phyloP scores from a whole-genome alignment of 1,140 invertebrate species.

The Hormaphis cornu region DNA sequence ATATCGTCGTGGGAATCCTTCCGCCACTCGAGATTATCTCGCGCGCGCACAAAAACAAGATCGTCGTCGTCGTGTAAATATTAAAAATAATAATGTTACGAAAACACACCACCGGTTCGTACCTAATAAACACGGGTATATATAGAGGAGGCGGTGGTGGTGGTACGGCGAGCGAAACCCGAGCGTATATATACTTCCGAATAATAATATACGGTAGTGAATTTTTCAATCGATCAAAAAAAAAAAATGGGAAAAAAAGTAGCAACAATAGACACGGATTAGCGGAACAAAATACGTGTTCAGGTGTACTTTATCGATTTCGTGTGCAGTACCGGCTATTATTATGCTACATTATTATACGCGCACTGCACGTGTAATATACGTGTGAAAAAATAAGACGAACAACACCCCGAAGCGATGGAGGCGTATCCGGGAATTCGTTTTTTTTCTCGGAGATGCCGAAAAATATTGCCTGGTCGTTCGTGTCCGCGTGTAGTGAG shows the following conservation, averaged over 20 bases:
- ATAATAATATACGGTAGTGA: background rate
- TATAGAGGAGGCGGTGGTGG: background rate
- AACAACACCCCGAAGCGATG: no score
- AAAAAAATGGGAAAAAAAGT: background rate
- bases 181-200: constrained; percentile 32
- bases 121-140: no score
- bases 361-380: no score
- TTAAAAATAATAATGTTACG: constrained; percentile 13
- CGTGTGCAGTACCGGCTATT: no score
- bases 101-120: background rate
- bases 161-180: constrained; percentile 1
- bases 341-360: no score
- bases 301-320: constrained; percentile 3
- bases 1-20: constrained; percentile 28
- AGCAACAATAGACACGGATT: background rate
- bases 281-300: background rate
- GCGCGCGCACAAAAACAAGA: constrained; percentile 24
- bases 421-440: no score
- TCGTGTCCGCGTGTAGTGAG: no score
- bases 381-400: no score
- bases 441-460: no score
- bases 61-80: constrained; percentile 31
- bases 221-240: constrained; percentile 7
- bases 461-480: no score
- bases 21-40: constrained; percentile 31